Base-by-base conservation (phyloP, 2,888 invertebrate species). In the Philaethria dido region DNA sequence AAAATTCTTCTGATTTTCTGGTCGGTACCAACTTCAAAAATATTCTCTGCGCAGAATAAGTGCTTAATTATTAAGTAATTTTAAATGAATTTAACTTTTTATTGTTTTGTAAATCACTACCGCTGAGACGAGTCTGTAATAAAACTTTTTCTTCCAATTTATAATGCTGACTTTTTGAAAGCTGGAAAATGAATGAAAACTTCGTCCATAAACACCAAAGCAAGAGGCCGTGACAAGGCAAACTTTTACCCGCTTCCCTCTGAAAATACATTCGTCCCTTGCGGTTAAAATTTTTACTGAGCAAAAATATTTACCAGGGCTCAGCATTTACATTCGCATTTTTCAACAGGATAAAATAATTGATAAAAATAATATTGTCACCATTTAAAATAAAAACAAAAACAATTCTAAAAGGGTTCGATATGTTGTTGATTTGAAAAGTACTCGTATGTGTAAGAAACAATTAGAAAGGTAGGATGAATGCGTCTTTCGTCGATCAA, bases 201-300 rank as follows among this genome's bases (percentile, higher is more conserved):
- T 70, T 70, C n/a, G 42, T n/a, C n/a, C 42, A 57, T 62, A 44
- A 65, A 68, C 47, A 16, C 25, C 60, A 62, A 70, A 61, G 48
- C 61, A 52, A 68, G 60, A 44, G 64, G 50, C 68, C 66, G 52
- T 66, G 66, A 62, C 70, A 44, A 39, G 8, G 18, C 50, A 14
- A 68, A 68, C 64, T 64, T 70, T 57, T 61, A 44, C 54, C 20
- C 48, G n/a, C 14, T 61, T 61, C 68, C 48, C 45, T 42, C 16
- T 57, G 16, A 60, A 64, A 36, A 54, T 55, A 50, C 18, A 25
- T 44, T 47, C 50, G 66, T 60, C 62, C 47, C 50, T 62, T 64
- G 48, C 64, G 55, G 64, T 52, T 14, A 16, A 39, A 59, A 52
- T 64, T 48, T 64, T 57, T 39, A 42, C 48, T 22, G n/a, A 33